Percentiles rank a stretch among this genome's conserved stretches.
Conservation (phyloP, 92 coral and sea anemone genomes). For the Actinernus sp. region DNA sequence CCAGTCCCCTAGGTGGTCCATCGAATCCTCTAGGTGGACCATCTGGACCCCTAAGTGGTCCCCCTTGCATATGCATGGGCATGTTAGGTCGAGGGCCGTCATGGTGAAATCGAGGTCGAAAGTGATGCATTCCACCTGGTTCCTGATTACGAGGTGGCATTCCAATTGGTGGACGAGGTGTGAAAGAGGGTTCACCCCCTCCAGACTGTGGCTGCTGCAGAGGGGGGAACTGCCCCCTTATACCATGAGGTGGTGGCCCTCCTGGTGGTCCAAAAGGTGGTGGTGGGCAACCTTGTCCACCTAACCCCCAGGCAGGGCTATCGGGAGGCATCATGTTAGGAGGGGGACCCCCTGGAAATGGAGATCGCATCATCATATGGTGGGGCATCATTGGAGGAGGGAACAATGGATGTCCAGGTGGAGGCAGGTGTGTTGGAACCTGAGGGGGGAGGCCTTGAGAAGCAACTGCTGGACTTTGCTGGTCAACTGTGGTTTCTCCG, state of each 20-base stretch:
- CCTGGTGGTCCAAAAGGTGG: conserved; percentile 42
- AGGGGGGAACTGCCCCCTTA: conserved; percentile 41
- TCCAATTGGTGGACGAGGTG: conserved; percentile 48
- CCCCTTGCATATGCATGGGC: conserved; percentile 4
- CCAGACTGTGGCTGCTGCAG: conserved; percentile 43
- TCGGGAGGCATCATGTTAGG: conserved; percentile 61
- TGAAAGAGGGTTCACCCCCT: conserved; percentile 57
- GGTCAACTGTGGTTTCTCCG: no score
- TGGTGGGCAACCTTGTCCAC: conserved; percentile 48
- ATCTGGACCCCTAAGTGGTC: conserved; percentile 19
- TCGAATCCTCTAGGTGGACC: conserved; percentile 70
- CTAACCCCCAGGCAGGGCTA: conserved; percentile 56
- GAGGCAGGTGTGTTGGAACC: conserved; percentile 74
- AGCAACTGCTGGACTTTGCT: no score
- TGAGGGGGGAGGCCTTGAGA: conserved; percentile 77
- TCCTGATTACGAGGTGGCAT: conserved; percentile 34
- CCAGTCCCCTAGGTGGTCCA: conserved; percentile 68
- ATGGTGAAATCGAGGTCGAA: conserved; percentile 55
- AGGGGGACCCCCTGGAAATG: conserved; percentile 78
- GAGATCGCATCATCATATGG: conserved; percentile 82
- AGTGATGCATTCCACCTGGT: conserved; percentile 29
- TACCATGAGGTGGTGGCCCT: conserved; percentile 64
- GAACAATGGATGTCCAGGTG: conserved; percentile 82
- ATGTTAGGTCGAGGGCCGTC: conserved; percentile 4
- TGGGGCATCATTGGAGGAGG: conserved; percentile 76